Conservation (phyloP, 2,113 vertebrate genomes). For the Pitta sordida region DNA sequence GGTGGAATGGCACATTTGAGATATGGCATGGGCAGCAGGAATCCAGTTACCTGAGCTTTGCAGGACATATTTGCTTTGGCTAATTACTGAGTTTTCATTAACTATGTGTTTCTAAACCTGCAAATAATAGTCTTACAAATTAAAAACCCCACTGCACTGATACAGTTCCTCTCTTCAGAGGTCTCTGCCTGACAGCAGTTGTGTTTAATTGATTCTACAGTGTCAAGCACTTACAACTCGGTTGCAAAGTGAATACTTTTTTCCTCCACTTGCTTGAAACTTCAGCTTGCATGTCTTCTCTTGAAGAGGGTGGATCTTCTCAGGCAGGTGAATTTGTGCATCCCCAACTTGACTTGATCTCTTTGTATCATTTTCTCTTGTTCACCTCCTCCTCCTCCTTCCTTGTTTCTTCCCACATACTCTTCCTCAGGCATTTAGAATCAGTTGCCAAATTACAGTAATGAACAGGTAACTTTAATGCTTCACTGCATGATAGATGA, state of each 20-base stretch:
- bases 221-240: neutral
- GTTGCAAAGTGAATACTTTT: neutral
- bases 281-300: neutral
- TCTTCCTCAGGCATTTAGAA: neutral
- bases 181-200: neutral
- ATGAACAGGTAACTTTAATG: neutral
- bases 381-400: neutral
- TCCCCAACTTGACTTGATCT: neutral
- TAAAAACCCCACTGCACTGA: neutral
- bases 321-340: neutral
- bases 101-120: neutral
- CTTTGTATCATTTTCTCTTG: neutral
- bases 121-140: neutral
- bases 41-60: neutral
- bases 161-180: neutral
- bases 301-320: neutral
- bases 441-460: neutral
- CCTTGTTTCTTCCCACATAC: neutral
- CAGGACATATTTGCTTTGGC: accelerated
- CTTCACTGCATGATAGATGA: neutral
- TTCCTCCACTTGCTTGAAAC: neutral
- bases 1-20: neutral
- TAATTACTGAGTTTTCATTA: neutral
- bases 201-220: neutral
- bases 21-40: neutral